phyloP scores from a whole-genome alignment of 2,113 vertebrate genomes.

The Geococcyx californianus region DNA sequence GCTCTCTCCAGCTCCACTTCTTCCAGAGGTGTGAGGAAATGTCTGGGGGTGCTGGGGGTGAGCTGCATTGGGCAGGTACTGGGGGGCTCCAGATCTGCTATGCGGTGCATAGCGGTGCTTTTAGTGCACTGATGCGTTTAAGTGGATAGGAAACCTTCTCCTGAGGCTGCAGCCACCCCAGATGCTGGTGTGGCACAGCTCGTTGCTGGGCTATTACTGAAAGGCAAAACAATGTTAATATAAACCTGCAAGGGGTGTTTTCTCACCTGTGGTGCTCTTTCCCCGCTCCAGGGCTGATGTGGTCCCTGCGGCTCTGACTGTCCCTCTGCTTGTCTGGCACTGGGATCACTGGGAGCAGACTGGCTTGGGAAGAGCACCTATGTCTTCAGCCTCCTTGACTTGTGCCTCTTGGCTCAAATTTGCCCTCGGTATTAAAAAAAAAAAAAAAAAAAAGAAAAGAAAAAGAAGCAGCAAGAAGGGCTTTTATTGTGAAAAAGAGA shows the following conservation, averaged over 20 bases:
- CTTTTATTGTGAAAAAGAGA: conserved; percentile 74
- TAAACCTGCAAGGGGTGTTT: not conserved
- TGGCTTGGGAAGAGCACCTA: rapidly evolving
- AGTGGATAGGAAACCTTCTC: not conserved
- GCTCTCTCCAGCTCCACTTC: not conserved
- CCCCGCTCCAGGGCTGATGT: rapidly evolving
- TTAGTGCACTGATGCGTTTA: not conserved
- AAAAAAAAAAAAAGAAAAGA: not conserved
- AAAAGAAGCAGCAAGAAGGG: not conserved
- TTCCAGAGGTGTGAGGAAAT: not conserved
- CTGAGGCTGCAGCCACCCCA: rapidly evolving
- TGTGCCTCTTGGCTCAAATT: not conserved
- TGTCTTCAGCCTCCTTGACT: not conserved
- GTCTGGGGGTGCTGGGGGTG: not conserved
- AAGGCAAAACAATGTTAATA: not conserved
- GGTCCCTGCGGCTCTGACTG: not conserved
- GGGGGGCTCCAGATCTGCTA: not conserved
- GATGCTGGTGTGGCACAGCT: not conserved
- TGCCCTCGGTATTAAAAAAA: not conserved
- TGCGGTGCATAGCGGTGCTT: rapidly evolving
- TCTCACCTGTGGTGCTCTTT: rapidly evolving
- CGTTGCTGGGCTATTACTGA: not conserved
- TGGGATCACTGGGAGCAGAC: rapidly evolving
- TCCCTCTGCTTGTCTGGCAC: not conserved
- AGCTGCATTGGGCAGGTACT: rapidly evolving